These are phyloP conservation scores for Araneus ventricosus DNA, from an alignment of 1,140 invertebrate species.

Conservation along the genomic window DNA sequence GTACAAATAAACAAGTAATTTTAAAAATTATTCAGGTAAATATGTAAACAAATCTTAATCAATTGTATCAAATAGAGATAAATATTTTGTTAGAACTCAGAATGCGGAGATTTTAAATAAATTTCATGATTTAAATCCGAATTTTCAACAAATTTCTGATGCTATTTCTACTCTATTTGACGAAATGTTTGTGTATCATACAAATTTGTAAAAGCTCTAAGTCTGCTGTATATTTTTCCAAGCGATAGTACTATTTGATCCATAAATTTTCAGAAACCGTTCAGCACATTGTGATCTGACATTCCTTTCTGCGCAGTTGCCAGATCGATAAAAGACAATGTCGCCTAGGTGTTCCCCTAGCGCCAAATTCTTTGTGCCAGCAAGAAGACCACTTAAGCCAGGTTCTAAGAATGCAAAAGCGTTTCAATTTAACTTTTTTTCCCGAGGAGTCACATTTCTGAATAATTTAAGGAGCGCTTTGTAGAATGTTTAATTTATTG, in stretches of 20 bases:
- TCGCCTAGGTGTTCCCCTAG: not conserved
- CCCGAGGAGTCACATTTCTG: not conserved
- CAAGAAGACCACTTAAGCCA: not conserved
- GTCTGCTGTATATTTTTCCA: not conserved
- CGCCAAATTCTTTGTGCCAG: not conserved
- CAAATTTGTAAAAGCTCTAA: too few species aligned
- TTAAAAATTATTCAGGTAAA: too few species aligned
- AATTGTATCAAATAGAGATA: too few species aligned
- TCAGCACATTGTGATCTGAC: constrained; percentile 18
- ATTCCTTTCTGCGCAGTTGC: not conserved
- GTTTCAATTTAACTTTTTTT: not conserved
- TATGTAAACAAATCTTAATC: too few species aligned
- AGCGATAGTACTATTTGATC: not conserved
- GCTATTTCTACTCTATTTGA: too few species aligned
- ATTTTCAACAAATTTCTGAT: too few species aligned
- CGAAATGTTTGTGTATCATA: too few species aligned
- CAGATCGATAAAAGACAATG: constrained; percentile 29
- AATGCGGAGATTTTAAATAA: too few species aligned
- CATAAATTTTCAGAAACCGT: not conserved
- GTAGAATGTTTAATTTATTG: not conserved
- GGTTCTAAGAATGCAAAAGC: not conserved
- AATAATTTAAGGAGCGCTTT: not conserved
- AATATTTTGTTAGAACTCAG: too few species aligned
- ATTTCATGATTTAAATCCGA: too few species aligned
- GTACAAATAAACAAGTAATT: too few species aligned